phyloP scores from a whole-genome alignment of 2,113 vertebrate genomes.

The Peromyscus californicus region DNA sequence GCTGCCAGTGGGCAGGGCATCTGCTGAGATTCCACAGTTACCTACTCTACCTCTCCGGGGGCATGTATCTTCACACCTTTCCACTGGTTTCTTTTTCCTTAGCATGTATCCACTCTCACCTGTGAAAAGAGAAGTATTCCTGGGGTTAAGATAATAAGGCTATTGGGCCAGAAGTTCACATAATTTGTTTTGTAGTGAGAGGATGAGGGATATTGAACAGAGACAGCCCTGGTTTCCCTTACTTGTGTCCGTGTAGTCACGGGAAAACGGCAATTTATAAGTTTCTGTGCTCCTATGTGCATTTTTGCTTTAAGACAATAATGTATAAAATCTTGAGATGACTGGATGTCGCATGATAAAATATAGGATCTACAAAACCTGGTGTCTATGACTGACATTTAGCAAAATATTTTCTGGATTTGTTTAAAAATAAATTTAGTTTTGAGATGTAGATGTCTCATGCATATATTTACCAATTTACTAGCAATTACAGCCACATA shows the following conservation, averaged over 20 bases:
- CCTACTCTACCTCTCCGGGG: neutral
- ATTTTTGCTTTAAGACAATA: neutral
- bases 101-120: neutral
- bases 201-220: neutral
- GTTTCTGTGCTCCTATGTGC: neutral
- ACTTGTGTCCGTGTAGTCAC: neutral
- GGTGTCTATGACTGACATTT: neutral
- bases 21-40: rapidly evolving
- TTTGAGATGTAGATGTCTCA: neutral
- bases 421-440: neutral
- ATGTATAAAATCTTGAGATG: neutral
- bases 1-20: too few species aligned
- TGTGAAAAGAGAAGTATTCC: neutral
- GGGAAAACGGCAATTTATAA: neutral
- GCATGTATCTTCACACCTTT: neutral
- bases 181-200: neutral
- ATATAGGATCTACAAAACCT: neutral
- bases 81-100: neutral
- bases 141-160: neutral
- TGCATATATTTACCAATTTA: neutral
- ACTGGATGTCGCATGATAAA: neutral
- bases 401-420: neutral
- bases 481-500: neutral
- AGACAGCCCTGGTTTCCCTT: neutral
- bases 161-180: neutral